Conservation (phyloP, 2,113 vertebrate genomes). For the Clinocottus analis region DNA sequence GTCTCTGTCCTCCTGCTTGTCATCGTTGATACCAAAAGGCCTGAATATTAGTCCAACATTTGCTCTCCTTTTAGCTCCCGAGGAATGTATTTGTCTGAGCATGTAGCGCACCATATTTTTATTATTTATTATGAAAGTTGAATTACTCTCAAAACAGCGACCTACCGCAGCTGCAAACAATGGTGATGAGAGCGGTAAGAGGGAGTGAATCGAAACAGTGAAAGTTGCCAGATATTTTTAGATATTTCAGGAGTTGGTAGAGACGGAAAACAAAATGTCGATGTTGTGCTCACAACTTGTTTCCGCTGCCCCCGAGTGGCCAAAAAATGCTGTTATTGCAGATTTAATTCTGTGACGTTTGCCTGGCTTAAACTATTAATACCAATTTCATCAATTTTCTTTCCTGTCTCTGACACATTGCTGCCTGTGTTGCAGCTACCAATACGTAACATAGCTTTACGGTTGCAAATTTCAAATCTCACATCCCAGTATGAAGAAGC, state of each 20-base stretch:
- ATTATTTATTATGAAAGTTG: too few species aligned
- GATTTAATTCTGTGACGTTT: background rate
- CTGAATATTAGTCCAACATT: background rate
- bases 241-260: too few species aligned
- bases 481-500: background rate
- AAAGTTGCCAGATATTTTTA: too few species aligned
- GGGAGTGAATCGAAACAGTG: too few species aligned
- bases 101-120: too few species aligned
- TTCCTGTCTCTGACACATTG: background rate
- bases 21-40: too few species aligned
- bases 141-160: too few species aligned
- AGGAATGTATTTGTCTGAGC: too few species aligned
- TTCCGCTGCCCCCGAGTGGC: background rate
- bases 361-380: background rate
- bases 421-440: background rate
- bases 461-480: background rate
- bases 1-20: too few species aligned
- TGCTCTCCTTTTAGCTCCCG: background rate
- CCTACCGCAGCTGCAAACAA: too few species aligned
- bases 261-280: background rate
- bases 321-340: background rate
- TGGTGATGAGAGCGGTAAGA: too few species aligned
- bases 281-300: background rate
- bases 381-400: background rate
- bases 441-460: background rate